Evolutionary conservation across 2,113 vertebrate genomes (phyloP).

Genomic region (Tychaedon coryphoeus): DNA sequence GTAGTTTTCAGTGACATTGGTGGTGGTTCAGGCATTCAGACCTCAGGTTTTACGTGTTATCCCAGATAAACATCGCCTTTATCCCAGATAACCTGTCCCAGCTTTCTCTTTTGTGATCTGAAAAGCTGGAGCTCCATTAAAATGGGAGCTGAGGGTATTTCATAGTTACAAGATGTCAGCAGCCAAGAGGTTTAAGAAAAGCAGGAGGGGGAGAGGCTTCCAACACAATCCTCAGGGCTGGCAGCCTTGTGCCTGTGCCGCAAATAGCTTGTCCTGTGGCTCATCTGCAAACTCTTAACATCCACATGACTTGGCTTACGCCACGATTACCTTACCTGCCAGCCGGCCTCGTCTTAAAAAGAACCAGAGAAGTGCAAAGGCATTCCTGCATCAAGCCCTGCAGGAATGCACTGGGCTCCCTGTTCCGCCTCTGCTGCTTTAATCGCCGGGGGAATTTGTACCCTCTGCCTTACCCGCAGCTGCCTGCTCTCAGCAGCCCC

Average conservation of each 20-base stretch:
- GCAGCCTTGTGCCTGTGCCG: rapidly evolving
- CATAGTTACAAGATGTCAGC: neutral
- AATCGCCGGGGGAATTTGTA: neutral
- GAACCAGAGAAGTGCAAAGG: neutral
- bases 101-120: neutral
- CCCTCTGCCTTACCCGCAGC: neutral
- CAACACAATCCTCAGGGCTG: neutral
- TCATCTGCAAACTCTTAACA: constrained; percentile 23
- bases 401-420: neutral
- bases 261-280: neutral
- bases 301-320: constrained; percentile 12
- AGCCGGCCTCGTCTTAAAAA: neutral
- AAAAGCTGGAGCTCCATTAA: neutral
- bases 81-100: neutral
- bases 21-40: neutral
- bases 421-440: neutral
- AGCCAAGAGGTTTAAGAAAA: constrained; percentile 4
- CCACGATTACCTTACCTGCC: neutral
- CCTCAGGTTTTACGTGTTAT: neutral
- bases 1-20: neutral
- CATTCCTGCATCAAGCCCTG: neutral
- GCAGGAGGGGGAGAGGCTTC: neutral
- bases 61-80: neutral
- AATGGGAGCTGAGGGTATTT: neutral
- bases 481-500: neutral